These are phyloP conservation scores for Olivierus martensii DNA, from an alignment of 1,140 invertebrate species.

Conservation along the genomic window DNA sequence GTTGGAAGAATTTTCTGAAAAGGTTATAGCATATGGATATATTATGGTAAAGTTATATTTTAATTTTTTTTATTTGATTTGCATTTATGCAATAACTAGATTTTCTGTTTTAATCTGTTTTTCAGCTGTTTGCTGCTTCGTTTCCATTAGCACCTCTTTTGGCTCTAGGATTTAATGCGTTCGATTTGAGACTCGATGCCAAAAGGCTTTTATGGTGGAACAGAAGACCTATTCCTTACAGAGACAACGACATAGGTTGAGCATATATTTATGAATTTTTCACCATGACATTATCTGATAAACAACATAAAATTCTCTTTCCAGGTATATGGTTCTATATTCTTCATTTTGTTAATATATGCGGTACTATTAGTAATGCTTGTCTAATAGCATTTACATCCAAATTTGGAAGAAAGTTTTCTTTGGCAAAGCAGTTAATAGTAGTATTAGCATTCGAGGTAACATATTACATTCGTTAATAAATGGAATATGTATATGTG, in stretches of 20 bases:
- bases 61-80: no score
- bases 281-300: no score
- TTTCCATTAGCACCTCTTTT: slow-evolving; percentile 34
- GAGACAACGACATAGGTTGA: slow-evolving; percentile 34
- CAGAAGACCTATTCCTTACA: slow-evolving; percentile 29
- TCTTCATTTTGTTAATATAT: slow-evolving; percentile 31
- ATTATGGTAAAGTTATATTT: slow-evolving; percentile 27
- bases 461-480: no score
- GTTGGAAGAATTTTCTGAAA: slow-evolving; percentile 34
- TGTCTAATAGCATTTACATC: slow-evolving; percentile 36
- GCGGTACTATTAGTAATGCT: slow-evolving; percentile 33
- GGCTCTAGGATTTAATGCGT: slow-evolving; percentile 27
- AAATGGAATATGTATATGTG: no score
- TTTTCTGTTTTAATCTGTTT: no score
- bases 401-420: slow-evolving; percentile 22
- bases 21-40: slow-evolving; percentile 35
- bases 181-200: slow-evolving; percentile 33
- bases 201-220: slow-evolving; percentile 32
- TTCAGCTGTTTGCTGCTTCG: slow-evolving; percentile 34
- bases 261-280: no score
- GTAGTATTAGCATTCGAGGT: slow-evolving; percentile 34
- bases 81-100: no score
- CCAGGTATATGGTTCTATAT: slow-evolving; percentile 35
- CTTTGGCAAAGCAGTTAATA: slow-evolving; percentile 22
- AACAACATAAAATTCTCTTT: slow-evolving; percentile 11